These are phyloP conservation scores for Emydocephalus ijimae DNA, from an alignment of 2,113 vertebrate genomes.

Conservation along the genomic window DNA sequence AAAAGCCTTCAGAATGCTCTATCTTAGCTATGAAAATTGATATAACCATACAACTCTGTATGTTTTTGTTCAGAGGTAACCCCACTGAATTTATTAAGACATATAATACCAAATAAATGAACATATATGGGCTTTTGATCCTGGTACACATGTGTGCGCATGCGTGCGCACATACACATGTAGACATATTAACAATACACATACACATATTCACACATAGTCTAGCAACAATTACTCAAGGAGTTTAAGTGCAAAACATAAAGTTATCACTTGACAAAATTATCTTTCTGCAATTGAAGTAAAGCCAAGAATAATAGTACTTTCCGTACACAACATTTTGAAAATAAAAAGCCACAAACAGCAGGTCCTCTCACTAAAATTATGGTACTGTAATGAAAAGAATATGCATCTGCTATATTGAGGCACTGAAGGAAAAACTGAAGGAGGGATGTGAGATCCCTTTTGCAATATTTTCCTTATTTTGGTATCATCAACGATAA, in stretches of 20 bases:
- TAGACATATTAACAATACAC: too few relatives aligned
- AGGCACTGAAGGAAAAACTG: background rate
- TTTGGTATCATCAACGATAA: background rate
- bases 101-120: background rate
- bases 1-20: background rate
- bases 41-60: background rate
- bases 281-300: background rate
- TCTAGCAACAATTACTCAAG: background rate
- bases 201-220: background rate
- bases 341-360: background rate
- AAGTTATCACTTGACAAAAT: background rate
- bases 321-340: background rate
- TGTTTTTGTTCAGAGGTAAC: background rate
- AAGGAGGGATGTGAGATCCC: background rate
- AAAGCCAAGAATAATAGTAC: background rate
- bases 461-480: background rate
- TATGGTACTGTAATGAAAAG: constrained; percentile 41
- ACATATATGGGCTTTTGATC: background rate
- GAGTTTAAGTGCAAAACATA: background rate
- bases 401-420: background rate
- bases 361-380: constrained; percentile 29
- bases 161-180: too few relatives aligned
- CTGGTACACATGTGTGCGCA: background rate
- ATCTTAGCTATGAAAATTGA: background rate
- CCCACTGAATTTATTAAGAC: background rate